phyloP scores from a whole-genome alignment of 2,797 vertebrate species.

The Dicrostonyx torquatus region DNA sequence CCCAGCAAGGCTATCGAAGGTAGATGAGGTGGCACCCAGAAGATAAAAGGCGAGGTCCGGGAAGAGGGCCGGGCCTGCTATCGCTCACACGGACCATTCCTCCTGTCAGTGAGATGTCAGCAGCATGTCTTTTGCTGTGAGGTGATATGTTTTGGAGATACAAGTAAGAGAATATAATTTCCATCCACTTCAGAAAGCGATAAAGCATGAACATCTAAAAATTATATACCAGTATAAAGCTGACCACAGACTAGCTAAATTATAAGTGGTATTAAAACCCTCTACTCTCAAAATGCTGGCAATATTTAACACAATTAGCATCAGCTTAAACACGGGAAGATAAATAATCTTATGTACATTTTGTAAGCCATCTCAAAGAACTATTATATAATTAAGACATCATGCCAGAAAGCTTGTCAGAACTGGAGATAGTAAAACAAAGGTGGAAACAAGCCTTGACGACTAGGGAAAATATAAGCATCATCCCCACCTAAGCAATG shows the following conservation, averaged over 20 bases:
- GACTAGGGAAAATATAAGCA: neutral
- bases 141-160: constrained; percentile 65
- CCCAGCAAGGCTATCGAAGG: constrained; percentile 54
- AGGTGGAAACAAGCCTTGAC: neutral
- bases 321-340: neutral
- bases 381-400: neutral
- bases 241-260: neutral
- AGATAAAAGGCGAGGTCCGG: constrained; percentile 55
- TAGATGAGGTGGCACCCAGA: constrained; percentile 50
- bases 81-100: constrained; percentile 49
- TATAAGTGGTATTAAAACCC: constrained; percentile 14
- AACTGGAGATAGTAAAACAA: neutral
- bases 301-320: constrained; percentile 6
- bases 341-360: neutral
- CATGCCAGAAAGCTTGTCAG: neutral
- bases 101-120: constrained; percentile 68
- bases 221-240: neutral
- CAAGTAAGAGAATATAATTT: constrained; percentile 76
- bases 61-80: neutral
- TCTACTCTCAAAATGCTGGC: neutral
- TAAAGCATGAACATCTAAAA: constrained; percentile 58
- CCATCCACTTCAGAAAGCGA: constrained; percentile 74
- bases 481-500: neutral
- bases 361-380: neutral
- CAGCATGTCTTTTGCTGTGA: constrained; percentile 48